Evolutionary conservation across 2,888 invertebrate species (phyloP), one percentile per base, ranked within the genome.

Genomic region (Melipona beecheii): DNA sequence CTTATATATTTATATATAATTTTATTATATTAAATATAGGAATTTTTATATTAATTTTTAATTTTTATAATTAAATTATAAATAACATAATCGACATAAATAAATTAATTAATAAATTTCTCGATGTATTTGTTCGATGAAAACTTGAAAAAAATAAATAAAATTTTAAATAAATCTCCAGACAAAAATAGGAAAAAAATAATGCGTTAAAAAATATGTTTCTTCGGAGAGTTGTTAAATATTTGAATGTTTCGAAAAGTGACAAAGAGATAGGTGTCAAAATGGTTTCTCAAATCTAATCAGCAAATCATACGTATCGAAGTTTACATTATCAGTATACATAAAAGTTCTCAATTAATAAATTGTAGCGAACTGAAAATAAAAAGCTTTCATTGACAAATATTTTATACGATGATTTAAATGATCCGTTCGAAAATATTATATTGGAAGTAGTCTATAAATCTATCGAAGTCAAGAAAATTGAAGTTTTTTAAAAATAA

Each of bases 271-370:
- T 49, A 78, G 24, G 36, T 74, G 77, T 84, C 80, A 82, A 87
- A 70, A 88, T 89, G 85, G 87, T 78, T 76, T 74, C 52, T 64
- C 81, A 75, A 54, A 78, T 86, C 24, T 88, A 73, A 81, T 81
- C 72, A 58, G 43, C 74, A 85, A 78, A 89, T 83, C 78, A 72
- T 78, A 79, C 75, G 64, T 74, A 88, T 85, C 76, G 68, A 77
- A 85, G 78, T 78, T 80, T 75, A 83, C 81, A 81, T 56, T 75
- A 75, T 74, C 74, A 78, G 73, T 73, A 60, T 54, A 65, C 70
- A 62, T 75, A 79, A 89, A 89, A 81, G 54, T 83, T 75, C 75
- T 80, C 50, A 68, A 89, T 71, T 83, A 87, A 78, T 85, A 88
- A 88, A 89, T 89, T 83, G 78, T 70, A 79, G 77, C 86, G 43